These are phyloP conservation scores for Aricia agestis DNA, from an alignment of 1,140 invertebrate genomes.

Conservation along the genomic window DNA sequence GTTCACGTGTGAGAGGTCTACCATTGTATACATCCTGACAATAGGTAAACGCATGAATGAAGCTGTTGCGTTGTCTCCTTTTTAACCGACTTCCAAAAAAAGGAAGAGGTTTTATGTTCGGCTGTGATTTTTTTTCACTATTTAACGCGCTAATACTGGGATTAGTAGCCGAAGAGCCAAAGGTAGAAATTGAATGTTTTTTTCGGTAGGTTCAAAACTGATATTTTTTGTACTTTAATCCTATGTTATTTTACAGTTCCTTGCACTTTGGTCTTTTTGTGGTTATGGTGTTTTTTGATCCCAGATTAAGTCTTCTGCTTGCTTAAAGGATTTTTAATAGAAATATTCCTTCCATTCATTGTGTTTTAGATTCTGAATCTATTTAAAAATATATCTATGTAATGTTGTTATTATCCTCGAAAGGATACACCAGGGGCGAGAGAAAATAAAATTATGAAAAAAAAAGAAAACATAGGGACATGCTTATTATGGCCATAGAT, in stretches of 20 bases:
- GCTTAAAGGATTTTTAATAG: too few species aligned
- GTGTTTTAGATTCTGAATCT: too few species aligned
- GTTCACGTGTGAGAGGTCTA: slow-evolving; percentile 32
- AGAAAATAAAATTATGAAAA: too few species aligned
- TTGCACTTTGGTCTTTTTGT: background rate
- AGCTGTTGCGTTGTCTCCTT: slow-evolving; percentile 32
- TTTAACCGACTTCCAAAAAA: background rate
- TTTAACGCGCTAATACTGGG: slow-evolving; percentile 43
- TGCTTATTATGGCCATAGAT: too few species aligned
- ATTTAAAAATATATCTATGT: too few species aligned
- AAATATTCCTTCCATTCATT: too few species aligned
- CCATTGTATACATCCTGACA: slow-evolving; percentile 42
- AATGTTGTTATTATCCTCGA: too few species aligned
- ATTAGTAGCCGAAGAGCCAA: slow-evolving; percentile 42
- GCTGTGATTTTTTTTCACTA: slow-evolving; percentile 34
- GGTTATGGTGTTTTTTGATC: background rate
- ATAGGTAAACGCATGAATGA: slow-evolving; percentile 50
- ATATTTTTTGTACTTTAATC: slow-evolving; percentile 27
- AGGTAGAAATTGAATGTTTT: background rate
- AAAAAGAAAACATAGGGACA: too few species aligned
- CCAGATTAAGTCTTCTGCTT: background rate
- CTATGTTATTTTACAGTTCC: background rate
- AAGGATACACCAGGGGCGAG: too few species aligned
- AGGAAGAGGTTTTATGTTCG: too few species aligned
- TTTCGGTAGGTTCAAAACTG: slow-evolving; percentile 15